These are phyloP conservation scores for Macropodus opercularis DNA, from an alignment of 2,797 vertebrate species.

Conservation along the genomic window DNA sequence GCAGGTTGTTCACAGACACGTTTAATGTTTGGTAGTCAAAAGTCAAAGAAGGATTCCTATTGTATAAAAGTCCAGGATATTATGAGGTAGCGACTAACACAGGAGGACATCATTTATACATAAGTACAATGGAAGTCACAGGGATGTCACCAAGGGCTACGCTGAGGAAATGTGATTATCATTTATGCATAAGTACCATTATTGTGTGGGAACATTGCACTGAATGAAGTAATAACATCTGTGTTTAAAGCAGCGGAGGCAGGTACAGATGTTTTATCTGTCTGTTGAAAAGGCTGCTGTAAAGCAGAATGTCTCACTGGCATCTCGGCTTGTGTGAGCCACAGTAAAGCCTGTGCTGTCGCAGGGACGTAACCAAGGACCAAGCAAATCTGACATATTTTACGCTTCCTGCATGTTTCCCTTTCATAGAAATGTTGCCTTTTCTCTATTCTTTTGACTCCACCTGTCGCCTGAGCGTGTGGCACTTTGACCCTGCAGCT, in stretches of 20 bases:
- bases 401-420: too few relatives aligned
- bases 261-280: slow-evolving; percentile 13
- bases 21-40: slow-evolving; percentile 24
- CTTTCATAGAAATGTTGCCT: too few relatives aligned
- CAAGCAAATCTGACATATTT: too few relatives aligned
- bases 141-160: slow-evolving; percentile 57
- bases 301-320: slow-evolving; percentile 1
- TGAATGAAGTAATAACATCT: slow-evolving; percentile 41
- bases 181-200: slow-evolving; percentile 72
- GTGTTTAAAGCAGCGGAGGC: slow-evolving; percentile 36
- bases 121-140: slow-evolving; percentile 57
- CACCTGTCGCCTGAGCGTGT: too few relatives aligned
- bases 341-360: too few relatives aligned
- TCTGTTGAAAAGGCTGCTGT: slow-evolving; percentile 13
- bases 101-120: slow-evolving; percentile 73
- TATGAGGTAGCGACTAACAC: slow-evolving; percentile 47
- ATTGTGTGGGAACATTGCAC: slow-evolving; percentile 47
- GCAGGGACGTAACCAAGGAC: too few relatives aligned
- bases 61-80: slow-evolving; percentile 22
- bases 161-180: slow-evolving; percentile 70
- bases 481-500: too few relatives aligned
- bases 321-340: not conserved
- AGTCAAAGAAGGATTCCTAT: slow-evolving; percentile 43
- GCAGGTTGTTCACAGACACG: too few relatives aligned
- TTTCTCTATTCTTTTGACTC: too few relatives aligned